A percentile compares a stretch with the other conserved stretches of the same genome.
These are phyloP conservation scores for Anguilla megastoma DNA, from an alignment of 2,797 vertebrate genomes.

Conservation along the genomic window DNA sequence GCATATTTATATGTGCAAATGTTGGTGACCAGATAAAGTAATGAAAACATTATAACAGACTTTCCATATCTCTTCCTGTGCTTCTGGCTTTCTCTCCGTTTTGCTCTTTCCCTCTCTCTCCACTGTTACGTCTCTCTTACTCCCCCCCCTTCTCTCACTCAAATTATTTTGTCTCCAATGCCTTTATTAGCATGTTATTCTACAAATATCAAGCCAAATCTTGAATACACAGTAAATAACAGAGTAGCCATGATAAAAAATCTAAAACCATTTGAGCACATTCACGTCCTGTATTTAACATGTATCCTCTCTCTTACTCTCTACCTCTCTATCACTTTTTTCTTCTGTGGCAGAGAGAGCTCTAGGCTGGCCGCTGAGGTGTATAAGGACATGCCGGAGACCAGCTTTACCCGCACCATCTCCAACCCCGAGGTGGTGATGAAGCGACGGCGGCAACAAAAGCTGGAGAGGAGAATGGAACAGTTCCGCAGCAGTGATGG, in stretches of 20 bases:
- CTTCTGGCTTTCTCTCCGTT: not conserved
- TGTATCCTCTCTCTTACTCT: not conserved
- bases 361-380: conserved; percentile 92
- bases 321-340: not conserved
- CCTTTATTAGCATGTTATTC: not conserved
- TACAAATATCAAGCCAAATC: not conserved
- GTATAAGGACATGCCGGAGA: conserved; percentile 99
- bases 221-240: not conserved
- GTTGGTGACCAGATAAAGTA: not conserved
- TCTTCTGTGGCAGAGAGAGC: conserved; percentile 75
- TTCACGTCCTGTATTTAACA: not conserved
- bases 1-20: too few species aligned
- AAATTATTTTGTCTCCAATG: not conserved
- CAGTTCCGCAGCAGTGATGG: conserved; percentile 94
- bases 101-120: not conserved
- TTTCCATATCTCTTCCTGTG: not conserved
- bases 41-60: not conserved
- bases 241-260: not conserved
- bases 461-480: conserved; percentile 94
- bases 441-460: conserved; percentile 94
- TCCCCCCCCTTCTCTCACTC: not conserved
- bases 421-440: conserved; percentile 98
- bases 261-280: not conserved
- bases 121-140: not conserved
- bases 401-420: conserved; percentile 96